Percentiles rank a stretch among this genome's conserved stretches.
phyloP scores from a whole-genome alignment of 2,888 invertebrate species.

The Selenia dentaria region DNA sequence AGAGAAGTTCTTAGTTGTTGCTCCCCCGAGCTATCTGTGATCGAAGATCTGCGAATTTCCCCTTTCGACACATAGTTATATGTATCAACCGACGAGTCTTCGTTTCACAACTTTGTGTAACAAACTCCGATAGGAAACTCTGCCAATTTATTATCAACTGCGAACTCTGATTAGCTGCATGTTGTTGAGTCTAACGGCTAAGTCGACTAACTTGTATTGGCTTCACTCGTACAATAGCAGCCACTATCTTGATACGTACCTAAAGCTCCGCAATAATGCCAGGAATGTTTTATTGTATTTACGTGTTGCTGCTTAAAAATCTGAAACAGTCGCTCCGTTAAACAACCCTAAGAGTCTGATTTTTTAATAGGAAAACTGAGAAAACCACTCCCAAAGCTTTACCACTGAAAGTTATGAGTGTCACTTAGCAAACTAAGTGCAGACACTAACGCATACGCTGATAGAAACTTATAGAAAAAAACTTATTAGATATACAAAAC shows the following conservation, averaged over 20 bases:
- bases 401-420: slow-evolving; percentile 24
- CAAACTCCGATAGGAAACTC: slow-evolving; percentile 53
- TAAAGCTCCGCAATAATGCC: neutral
- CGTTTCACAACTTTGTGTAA: slow-evolving; percentile 44
- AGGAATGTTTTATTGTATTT: neutral
- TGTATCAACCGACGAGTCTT: slow-evolving; percentile 44
- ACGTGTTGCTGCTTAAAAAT: slow-evolving; percentile 4
- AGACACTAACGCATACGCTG: slow-evolving; percentile 47
- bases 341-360: slow-evolving; percentile 5
- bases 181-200: slow-evolving; percentile 37
- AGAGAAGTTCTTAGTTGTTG: slow-evolving; percentile 36
- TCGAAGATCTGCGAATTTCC: slow-evolving; percentile 49
- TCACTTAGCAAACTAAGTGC: slow-evolving; percentile 31
- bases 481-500: slow-evolving; percentile 69
- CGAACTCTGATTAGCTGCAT: slow-evolving; percentile 49
- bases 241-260: slow-evolving; percentile 4
- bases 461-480: no score
- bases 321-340: neutral
- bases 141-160: slow-evolving; percentile 58
- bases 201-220: slow-evolving; percentile 24
- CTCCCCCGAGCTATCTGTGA: slow-evolving; percentile 41
- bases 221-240: slow-evolving; percentile 14
- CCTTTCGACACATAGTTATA: slow-evolving; percentile 43
- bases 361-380: slow-evolving; percentile 8
- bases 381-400: slow-evolving; percentile 18